phyloP scores from a whole-genome alignment of 1,140 invertebrate genomes.

The Aphelinus atriplicis region DNA sequence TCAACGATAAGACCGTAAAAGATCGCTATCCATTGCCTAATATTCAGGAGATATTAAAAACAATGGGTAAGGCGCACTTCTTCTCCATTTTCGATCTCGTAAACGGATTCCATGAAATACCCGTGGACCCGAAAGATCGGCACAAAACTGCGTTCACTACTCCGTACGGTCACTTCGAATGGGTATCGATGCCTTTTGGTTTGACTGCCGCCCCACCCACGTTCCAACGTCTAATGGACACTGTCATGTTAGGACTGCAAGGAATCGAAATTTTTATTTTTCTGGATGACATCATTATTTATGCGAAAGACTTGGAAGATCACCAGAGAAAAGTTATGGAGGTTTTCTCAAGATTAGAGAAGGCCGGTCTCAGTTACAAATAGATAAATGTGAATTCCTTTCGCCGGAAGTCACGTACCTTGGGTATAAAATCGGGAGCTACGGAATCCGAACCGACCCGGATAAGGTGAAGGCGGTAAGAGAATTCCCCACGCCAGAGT shows the following conservation, averaged over 20 bases:
- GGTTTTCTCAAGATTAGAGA: background rate
- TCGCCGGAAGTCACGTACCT: constrained; percentile 7
- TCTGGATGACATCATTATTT: constrained; percentile 31
- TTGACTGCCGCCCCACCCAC: constrained; percentile 51
- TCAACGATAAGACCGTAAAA: constrained; percentile 41
- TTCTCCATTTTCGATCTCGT: constrained; percentile 39
- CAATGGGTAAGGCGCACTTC: constrained; percentile 31
- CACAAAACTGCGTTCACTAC: constrained; percentile 60
- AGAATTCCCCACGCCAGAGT: constrained; percentile 39
- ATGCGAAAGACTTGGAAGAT: constrained; percentile 8
- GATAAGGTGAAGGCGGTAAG: constrained; percentile 38
- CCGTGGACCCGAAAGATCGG: constrained; percentile 52
- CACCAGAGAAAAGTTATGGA: constrained; percentile 8
- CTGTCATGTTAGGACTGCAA: constrained; percentile 52
- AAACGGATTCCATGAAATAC: constrained; percentile 66
- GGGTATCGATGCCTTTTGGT: constrained; percentile 55
- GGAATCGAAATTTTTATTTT: constrained; percentile 44
- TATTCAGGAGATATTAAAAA: constrained; percentile 40
- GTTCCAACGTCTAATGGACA: constrained; percentile 59
- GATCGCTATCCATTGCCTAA: constrained; percentile 41
- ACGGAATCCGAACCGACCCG: background rate
- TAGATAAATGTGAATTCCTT: constrained; percentile 22
- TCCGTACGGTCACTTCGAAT: constrained; percentile 53
- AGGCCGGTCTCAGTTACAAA: background rate
- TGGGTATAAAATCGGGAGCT: background rate